These are phyloP conservation scores for Drosophila meridiana DNA, from an alignment of 2,888 invertebrate genomes.

Conservation along the genomic window DNA sequence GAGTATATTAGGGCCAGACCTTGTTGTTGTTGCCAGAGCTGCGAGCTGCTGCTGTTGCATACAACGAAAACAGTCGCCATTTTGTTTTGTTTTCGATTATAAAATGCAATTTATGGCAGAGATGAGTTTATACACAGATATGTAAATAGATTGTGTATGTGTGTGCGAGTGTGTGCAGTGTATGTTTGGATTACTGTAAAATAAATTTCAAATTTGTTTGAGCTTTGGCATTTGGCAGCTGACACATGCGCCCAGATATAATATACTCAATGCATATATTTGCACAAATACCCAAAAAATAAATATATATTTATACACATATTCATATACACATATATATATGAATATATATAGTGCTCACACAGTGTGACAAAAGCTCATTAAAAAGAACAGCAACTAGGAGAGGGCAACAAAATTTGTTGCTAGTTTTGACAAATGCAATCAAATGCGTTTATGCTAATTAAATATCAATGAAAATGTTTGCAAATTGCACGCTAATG, in stretches of 20 bases:
- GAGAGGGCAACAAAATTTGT: conserved; percentile 21
- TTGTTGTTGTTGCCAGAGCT: neutral
- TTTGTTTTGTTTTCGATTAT: conserved; percentile 31
- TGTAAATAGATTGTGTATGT: neutral
- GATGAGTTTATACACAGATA: conserved; percentile 16
- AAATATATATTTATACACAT: neutral
- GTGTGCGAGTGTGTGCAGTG: neutral
- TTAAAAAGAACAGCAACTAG: conserved; percentile 37
- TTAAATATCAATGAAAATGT: conserved; percentile 52
- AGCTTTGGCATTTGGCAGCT: conserved; percentile 42
- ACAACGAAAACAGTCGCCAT: conserved; percentile 18
- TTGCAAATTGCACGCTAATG: conserved; percentile 25
- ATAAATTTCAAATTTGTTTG: conserved; percentile 39
- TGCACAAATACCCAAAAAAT: neutral
- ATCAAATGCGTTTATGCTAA: conserved; percentile 63
- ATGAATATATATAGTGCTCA: neutral
- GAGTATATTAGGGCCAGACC: conserved; percentile 2
- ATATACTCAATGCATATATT: conserved; percentile 6
- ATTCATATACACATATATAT: neutral
- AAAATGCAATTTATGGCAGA: conserved; percentile 41
- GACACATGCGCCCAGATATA: conserved; percentile 28
- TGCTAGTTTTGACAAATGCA: conserved; percentile 41
- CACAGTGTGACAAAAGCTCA: conserved; percentile 28
- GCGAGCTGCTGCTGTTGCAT: neutral
- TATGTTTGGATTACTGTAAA: conserved; percentile 8